phyloP scores from a whole-genome alignment of 1,140 invertebrate genomes.

The Pantala flavescens region DNA sequence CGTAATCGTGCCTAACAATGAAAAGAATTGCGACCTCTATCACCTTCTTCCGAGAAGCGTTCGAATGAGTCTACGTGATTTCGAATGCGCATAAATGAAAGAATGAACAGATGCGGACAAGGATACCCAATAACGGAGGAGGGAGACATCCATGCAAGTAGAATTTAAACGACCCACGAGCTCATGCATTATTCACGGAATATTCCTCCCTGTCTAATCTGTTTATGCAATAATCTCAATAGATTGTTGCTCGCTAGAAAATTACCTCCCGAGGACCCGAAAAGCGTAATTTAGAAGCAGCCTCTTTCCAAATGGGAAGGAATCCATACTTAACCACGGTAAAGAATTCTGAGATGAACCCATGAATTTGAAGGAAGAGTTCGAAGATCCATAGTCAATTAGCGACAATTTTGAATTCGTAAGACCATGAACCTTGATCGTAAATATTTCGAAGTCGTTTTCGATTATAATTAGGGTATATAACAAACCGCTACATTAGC shows the following conservation, averaged over 20 bases:
- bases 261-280: background rate
- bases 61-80: background rate
- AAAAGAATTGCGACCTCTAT: too few species aligned
- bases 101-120: background rate
- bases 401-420: too few species aligned
- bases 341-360: too few species aligned
- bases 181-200: background rate
- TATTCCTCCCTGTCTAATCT: background rate
- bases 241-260: background rate
- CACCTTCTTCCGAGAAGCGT: background rate
- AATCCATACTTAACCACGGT: too few species aligned
- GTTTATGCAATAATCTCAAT: constrained; percentile 3
- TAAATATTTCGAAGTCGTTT: too few species aligned
- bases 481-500: too few species aligned
- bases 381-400: too few species aligned
- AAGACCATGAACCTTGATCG: too few species aligned
- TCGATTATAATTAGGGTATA: too few species aligned
- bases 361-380: too few species aligned
- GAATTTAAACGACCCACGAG: background rate
- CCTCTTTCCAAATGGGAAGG: background rate
- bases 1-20: too few species aligned
- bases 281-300: background rate
- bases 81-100: background rate
- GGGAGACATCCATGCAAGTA: background rate
- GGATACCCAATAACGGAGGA: background rate